Evolutionary conservation across 1,140 invertebrate species (phyloP), one percentile per base, ranked within the genome.

Genomic region (Drosophila pandora): DNA sequence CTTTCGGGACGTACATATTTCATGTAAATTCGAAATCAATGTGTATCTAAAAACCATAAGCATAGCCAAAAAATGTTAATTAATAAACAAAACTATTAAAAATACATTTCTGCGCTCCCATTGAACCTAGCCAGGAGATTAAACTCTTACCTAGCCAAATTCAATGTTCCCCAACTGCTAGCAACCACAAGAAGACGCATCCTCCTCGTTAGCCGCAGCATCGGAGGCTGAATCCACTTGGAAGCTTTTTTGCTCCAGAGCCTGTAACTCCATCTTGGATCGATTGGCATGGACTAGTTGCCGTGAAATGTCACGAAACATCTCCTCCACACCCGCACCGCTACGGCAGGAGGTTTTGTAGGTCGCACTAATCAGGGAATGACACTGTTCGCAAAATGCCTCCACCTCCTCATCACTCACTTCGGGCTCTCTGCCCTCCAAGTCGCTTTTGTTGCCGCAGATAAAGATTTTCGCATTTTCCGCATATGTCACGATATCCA

Each of bases 391-490:
- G 92, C 96, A 97, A 93, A 99, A 98, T 58, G 94, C 94, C 92
- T 98, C 97, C 92, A 98, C 96, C 90, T 98, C 97, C 52, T 95
- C 93, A 92, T 98, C 96, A 21, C 95, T 96, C 1, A 98, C 96
- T 21, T 92, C 82, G 53, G 95, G 94, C 49, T 93, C 94, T 12
- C 93, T 92, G 13, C 94, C 94, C 74, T 96, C 95, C 28, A 97
- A 91, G 92, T 98, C 97, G 63, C 94, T 94, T 92, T 98, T 98
- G 88, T 98, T 98, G 34, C 97, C 97, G 92, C 97, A 97, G 13
- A 98, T 93, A 92, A 97, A 98, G 91, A 98, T 97, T 92, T 97
- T 97, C 1, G 97, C 97, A 93, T 97, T 98, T 92, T 98, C 97
- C 37, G 97, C 97, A 92, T 97, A 97, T 2, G 96, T 96, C 1